Evolutionary conservation across 2,888 invertebrate genomes (phyloP), one percentile per base, ranked within the genome.

Genomic region (Esperia sulphurella): DNA sequence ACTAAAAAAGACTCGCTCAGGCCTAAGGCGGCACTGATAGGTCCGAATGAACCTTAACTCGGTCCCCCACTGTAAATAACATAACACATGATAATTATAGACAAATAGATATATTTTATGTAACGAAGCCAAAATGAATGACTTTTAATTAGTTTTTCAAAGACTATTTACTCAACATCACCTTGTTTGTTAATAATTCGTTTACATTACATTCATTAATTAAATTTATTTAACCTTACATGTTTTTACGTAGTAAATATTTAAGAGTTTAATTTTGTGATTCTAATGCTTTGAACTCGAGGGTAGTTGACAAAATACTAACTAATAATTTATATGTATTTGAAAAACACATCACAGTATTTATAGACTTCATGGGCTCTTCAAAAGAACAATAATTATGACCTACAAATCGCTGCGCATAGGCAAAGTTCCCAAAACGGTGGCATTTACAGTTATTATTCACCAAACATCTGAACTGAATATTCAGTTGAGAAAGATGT

Each of bases 71-170:
- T n/a, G n/a, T n/a, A n/a, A n/a, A n/a, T n/a, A n/a, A 12, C 12
- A 3, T 12, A 37, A 37, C 6, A 37, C 12, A 37, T 64, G 60
- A 49, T 54, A 55, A 56, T 55, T 57, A 41, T 57, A 51, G 28
- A 28, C 21, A 38, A 41, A 21, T 10, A 21, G 21, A 21, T 21
- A 5, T 21, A 21, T 21, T 7, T 8, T 42, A 41, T 48, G 53
- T 64, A 58, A 65, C 53, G 48, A 63, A 68, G 57, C 65, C 69
- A 68, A 72, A 70, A 64, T 37, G 46, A 50, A 45, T 49, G 43
- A 43, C 45, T 48, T 52, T 47, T 50, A 46, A 49, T 37, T 42
- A 50, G 45, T 13, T 38, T 46, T 48, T 14, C 37, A 41, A 41
- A 41, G 35, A 46, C 46, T 45, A 37, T 37, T 44, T 48, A 48